Percentiles rank a stretch among this genome's conserved stretches.
Evolutionary conservation across 2,888 invertebrate species (phyloP).

Genomic region (Drosophila anceps): DNA sequence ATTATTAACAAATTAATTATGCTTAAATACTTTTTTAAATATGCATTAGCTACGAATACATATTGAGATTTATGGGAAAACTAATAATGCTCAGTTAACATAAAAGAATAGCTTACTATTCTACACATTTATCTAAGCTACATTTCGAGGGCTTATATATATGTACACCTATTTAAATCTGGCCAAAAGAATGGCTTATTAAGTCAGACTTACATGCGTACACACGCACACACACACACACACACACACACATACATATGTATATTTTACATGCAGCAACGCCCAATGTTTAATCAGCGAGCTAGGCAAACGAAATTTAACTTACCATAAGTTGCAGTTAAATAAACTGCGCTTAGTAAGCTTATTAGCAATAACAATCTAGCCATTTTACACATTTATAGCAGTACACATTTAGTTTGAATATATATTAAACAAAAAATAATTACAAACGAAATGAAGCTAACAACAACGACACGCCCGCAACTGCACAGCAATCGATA

Average conservation of each 20-base stretch:
- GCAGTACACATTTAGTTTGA: slow-evolving; percentile 37
- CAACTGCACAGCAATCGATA: slow-evolving; percentile 33
- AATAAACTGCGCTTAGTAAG: slow-evolving; percentile 50
- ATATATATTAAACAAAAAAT: slow-evolving; percentile 32
- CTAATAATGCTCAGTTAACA: background rate
- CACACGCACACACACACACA: slow-evolving; percentile 27
- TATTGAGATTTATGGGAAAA: background rate
- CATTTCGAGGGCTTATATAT: background rate
- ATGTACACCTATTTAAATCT: background rate
- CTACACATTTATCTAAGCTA: background rate
- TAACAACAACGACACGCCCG: slow-evolving; percentile 71
- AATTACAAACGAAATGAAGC: slow-evolving; percentile 43
- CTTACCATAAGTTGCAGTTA: slow-evolving; percentile 51
- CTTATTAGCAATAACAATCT: slow-evolving; percentile 37
- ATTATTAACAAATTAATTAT: background rate
- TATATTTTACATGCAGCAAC: slow-evolving; percentile 43
- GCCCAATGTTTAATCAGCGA: slow-evolving; percentile 64
- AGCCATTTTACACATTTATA: slow-evolving; percentile 49
- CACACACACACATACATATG: slow-evolving; percentile 2
- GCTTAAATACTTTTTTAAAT: too few relatives aligned
- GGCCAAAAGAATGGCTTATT: slow-evolving; percentile 5
- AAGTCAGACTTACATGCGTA: slow-evolving; percentile 8
- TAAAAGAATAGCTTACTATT: background rate
- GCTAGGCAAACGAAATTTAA: slow-evolving; percentile 4
- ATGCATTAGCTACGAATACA: background rate